Base-by-base conservation (phyloP, 2,888 invertebrate species). In the Torymus texanus region DNA sequence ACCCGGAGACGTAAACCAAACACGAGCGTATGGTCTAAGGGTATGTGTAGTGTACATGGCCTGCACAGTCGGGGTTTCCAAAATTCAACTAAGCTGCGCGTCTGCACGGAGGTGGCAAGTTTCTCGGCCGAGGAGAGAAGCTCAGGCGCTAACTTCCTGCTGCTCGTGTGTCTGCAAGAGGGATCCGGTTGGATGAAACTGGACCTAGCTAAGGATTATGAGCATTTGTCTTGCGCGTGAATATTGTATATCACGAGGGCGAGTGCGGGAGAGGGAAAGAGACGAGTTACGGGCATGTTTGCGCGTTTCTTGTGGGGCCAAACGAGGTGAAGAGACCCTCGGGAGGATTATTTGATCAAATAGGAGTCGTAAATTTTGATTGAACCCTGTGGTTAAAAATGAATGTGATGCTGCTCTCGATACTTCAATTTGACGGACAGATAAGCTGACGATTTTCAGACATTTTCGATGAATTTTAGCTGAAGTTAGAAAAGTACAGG, bases 1-100 rank as follows among this genome's bases (percentile, higher is more conserved):
- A 78, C n/a, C 55, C 41, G n/a, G 8, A 21, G 55, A 61, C 73
- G 59, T 77, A 59, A 78, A 73, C 67, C 21, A 14, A 24, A 41
- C n/a, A 24, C 61, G 50, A 12, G 29, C 11, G 55, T 56, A 21
- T 53, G 41, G 41, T 41, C 41, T 41, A 41, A 41, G 29, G 16
- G 50, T 14, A 51, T 41, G 41, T 55, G 29, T n/a, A n/a, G n/a
- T n/a, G 11, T 21, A 21, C 21, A 21, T 21, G 21, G 21, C 13
- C n/a, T 59, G 0, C 29, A 41, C 41, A 8, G 16, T 5, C 2
- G 29, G 50, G 66, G 59, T 66, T 50, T 55, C 76, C 13, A 12
- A 53, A 67, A 75, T 61, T 61, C 56, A 51, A 14, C 53, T 58
- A 59, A 71, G 53, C 56, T 12, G 1, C 10, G 2, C 4, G 13